A percentile compares a stretch with the other conserved stretches of the same genome.
These are phyloP conservation scores for Aplodontia rufa DNA, from an alignment of 2,113 vertebrate species.

Conservation along the genomic window DNA sequence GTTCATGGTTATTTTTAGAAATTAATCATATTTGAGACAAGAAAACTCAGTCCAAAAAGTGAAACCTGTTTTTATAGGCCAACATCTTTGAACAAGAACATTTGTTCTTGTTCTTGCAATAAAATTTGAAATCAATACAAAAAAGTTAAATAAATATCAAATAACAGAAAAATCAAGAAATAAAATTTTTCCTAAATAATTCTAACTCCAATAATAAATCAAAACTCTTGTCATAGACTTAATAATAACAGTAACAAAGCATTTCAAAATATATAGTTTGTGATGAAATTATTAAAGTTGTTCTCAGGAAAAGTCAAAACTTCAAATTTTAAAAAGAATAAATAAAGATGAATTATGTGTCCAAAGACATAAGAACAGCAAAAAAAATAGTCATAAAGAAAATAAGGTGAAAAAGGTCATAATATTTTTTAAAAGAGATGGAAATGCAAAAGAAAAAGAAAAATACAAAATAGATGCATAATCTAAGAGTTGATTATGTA, in stretches of 20 bases:
- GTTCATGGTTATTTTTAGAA: not conserved
- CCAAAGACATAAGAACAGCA: not conserved
- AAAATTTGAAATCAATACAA: slow-evolving; percentile 33
- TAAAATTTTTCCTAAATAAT: slow-evolving; percentile 13
- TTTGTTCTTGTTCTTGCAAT: too few relatives aligned
- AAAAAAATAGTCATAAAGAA: slow-evolving; percentile 2
- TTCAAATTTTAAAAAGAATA: slow-evolving; percentile 38
- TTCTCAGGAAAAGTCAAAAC: slow-evolving; percentile 27
- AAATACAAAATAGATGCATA: not conserved
- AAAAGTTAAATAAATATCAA: slow-evolving; percentile 26
- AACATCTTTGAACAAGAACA: not conserved
- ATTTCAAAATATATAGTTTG: not conserved
- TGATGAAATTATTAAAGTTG: not conserved
- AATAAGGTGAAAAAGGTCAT: not conserved
- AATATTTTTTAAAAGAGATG: slow-evolving; percentile 27
- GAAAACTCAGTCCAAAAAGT: slow-evolving; percentile 1
- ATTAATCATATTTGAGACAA: not conserved
- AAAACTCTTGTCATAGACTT: slow-evolving; percentile 24
- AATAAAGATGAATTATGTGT: not conserved
- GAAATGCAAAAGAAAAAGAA: slow-evolving; percentile 15
- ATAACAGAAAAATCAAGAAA: slow-evolving; percentile 8
- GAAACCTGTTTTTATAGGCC: not conserved
- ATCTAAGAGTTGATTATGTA: not conserved
- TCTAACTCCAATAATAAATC: slow-evolving; percentile 13
- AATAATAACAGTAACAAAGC: not conserved